Conservation (phyloP, 35 echinoderm and acorn worm genomes). For the Heliocidaris erythrogramma region DNA sequence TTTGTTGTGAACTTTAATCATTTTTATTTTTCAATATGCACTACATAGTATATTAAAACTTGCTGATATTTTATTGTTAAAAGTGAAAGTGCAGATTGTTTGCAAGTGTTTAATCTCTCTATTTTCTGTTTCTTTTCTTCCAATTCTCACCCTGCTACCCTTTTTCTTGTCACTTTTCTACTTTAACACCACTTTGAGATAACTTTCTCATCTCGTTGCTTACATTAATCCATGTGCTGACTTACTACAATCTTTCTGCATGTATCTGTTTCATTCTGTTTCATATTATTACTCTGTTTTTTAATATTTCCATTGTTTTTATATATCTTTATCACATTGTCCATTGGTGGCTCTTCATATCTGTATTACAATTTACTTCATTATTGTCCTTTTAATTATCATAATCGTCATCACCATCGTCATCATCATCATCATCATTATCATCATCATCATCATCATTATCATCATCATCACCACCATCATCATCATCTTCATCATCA, state of each 20-base stretch:
- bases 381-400: too few species aligned
- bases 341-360: too few species aligned
- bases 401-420: too few species aligned
- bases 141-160: not conserved
- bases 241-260: not conserved
- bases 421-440: too few species aligned
- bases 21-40: slow-evolving; percentile 23
- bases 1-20: not conserved
- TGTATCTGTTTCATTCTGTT: not conserved
- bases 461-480: not conserved
- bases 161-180: not conserved
- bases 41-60: not conserved
- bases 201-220: not conserved
- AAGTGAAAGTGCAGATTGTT: not conserved
- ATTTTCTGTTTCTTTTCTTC: slow-evolving; percentile 31
- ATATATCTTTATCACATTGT: too few species aligned
- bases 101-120: not conserved
- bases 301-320: too few species aligned
- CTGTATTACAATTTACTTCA: not conserved
- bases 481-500: not conserved
- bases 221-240: not conserved
- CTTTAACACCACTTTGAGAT: not conserved
- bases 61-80: not conserved
- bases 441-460: too few species aligned
- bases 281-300: not conserved